phyloP scores from a whole-genome alignment of 2,888 invertebrate species.

The Timema podura region DNA sequence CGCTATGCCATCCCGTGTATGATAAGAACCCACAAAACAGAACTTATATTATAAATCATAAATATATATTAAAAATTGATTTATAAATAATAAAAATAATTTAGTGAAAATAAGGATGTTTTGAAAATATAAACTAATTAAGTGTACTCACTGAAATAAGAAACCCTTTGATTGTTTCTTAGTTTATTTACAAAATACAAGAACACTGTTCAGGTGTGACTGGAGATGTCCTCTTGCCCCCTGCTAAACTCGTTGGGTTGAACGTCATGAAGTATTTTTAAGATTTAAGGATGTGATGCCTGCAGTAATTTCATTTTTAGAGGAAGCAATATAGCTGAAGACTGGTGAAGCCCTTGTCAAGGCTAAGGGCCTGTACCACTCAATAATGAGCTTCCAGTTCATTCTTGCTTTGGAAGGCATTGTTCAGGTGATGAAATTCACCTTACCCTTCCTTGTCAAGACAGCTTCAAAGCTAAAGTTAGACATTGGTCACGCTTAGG shows the following conservation, averaged over 20 bases:
- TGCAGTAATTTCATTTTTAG: conserved; percentile 11
- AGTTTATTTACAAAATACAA: too few species aligned
- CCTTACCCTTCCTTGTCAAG: conserved; percentile 1
- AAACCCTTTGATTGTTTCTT: too few species aligned
- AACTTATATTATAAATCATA: too few species aligned
- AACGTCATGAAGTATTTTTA: conserved; percentile 6
- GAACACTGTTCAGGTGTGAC: too few species aligned
- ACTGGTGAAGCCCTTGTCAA: conserved; percentile 14
- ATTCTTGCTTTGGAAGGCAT: conserved; percentile 6
- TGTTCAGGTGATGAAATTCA: neutral
- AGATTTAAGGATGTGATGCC: conserved; percentile 3
- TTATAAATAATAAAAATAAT: too few species aligned
- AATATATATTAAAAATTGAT: too few species aligned
- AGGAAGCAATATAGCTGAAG: conserved; percentile 1
- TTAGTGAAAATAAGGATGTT: too few species aligned
- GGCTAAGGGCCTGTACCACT: neutral
- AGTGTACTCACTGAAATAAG: too few species aligned
- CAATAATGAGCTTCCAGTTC: neutral
- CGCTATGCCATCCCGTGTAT: too few species aligned
- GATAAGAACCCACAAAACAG: too few species aligned
- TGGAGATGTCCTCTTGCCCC: neutral
- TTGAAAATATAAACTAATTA: too few species aligned
- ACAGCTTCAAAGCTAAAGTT: conserved; percentile 10
- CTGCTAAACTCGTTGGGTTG: conserved; percentile 11
- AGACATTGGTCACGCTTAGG: conserved; percentile 5